Evolutionary conservation across 2,888 invertebrate genomes (phyloP).

Genomic region (Orgyia antiqua): DNA sequence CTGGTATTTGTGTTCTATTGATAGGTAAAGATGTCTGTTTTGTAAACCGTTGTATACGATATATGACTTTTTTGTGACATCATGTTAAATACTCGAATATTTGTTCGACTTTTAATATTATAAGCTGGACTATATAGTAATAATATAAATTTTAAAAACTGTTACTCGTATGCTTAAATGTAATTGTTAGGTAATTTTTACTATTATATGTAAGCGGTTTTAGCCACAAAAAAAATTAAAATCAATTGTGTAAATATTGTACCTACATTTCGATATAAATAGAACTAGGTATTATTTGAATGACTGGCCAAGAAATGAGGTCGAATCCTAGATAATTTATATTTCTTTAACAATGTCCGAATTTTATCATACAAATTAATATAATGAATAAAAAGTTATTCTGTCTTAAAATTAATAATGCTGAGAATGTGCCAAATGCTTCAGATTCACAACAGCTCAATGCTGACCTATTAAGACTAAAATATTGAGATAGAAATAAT

Average conservation of each 20-base stretch:
- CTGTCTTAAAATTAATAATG: constrained; percentile 54
- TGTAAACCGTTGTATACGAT: constrained; percentile 76
- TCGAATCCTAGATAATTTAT: constrained; percentile 22
- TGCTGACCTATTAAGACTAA: constrained; percentile 59
- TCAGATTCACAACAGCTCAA: constrained; percentile 51
- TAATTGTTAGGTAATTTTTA: constrained; percentile 72
- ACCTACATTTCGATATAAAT: constrained; percentile 35
- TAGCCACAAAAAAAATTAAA: constrained; percentile 59
- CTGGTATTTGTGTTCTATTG: constrained; percentile 50
- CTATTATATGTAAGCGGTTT: constrained; percentile 63
- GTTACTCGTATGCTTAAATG: constrained; percentile 74
- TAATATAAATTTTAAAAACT: constrained; percentile 73
- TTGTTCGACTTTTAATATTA: constrained; percentile 52
- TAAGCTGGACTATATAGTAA: constrained; percentile 62
- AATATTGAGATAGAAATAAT: constrained; percentile 49
- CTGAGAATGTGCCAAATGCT: constrained; percentile 76
- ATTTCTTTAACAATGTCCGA: constrained; percentile 36
- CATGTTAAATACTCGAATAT: constrained; percentile 55
- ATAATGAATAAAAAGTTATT: constrained; percentile 45
- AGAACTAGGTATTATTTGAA: constrained; percentile 27
- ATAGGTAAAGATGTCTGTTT: constrained; percentile 65
- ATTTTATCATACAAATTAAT: constrained; percentile 46
- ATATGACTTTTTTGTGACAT: constrained; percentile 67
- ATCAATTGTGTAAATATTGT: constrained; percentile 54
- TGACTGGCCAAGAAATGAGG: constrained; percentile 13